Percentiles rank a stretch among this genome's conserved stretches.
phyloP scores from a whole-genome alignment of 2,888 invertebrate genomes.

The Phyto melanocephala region DNA sequence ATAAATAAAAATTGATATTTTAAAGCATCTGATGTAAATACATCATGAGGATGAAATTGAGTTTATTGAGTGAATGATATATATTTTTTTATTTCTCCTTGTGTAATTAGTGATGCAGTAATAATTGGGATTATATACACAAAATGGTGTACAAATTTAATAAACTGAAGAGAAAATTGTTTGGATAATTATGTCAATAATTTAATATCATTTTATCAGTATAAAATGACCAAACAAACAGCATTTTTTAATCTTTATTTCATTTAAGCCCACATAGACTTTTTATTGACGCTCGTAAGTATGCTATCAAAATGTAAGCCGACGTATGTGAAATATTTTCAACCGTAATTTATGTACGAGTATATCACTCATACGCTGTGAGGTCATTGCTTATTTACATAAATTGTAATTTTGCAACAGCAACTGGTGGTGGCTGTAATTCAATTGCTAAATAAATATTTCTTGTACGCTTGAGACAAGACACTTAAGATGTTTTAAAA shows the following conservation, averaged over 20 bases:
- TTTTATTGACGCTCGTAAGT: not conserved
- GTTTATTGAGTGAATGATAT: too few species aligned
- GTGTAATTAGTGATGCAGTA: not conserved
- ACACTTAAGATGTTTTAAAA: not conserved
- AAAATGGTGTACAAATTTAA: not conserved
- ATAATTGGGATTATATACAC: not conserved
- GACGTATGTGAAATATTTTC: not conserved
- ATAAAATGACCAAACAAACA: not conserved
- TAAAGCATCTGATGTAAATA: too few species aligned
- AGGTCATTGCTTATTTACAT: not conserved
- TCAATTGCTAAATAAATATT: slow-evolving; percentile 1
- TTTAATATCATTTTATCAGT: too few species aligned
- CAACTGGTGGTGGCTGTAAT: slow-evolving; percentile 1
- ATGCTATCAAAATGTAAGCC: not conserved
- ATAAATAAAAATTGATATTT: too few species aligned
- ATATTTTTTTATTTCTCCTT: too few species aligned
- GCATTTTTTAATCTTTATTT: not conserved
- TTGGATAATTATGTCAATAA: not conserved
- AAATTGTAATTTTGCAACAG: not conserved
- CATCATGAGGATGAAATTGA: too few species aligned
- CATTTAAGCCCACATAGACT: not conserved
- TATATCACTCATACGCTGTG: not conserved
- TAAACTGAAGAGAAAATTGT: not conserved
- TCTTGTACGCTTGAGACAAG: not conserved
- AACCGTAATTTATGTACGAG: not conserved